phyloP scores from a whole-genome alignment of 2,888 invertebrate species.

The Alitta virens region DNA sequence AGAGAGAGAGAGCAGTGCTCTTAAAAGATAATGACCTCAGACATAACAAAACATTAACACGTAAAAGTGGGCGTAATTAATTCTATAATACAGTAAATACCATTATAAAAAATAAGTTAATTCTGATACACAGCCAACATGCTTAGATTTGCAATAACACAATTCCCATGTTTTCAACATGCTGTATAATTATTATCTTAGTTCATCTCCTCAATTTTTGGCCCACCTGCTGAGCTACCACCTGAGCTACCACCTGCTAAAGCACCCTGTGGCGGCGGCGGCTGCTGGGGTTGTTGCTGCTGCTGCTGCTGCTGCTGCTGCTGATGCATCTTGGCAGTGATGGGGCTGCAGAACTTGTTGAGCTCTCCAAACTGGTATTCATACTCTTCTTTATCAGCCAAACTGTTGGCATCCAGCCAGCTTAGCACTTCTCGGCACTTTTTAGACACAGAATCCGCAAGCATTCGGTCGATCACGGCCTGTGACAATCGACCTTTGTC shows the following conservation, averaged over 20 bases:
- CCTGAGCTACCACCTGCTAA: conserved; percentile 43
- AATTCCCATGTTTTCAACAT: too few species aligned
- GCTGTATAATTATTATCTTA: conserved; percentile 38
- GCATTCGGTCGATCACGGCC: conserved; percentile 76
- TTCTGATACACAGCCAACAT: too few species aligned
- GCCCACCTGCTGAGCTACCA: conserved; percentile 55
- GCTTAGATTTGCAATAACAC: too few species aligned
- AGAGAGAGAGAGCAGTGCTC: too few species aligned
- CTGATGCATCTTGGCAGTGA: conserved; percentile 65
- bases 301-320: not conserved
- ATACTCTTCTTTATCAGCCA: conserved; percentile 76
- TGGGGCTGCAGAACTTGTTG: conserved; percentile 73
- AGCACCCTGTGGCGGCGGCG: too few species aligned
- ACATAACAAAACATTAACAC: too few species aligned
- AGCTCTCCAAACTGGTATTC: conserved; percentile 74
- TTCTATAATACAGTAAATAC: too few species aligned
- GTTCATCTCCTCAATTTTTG: conserved; percentile 66
- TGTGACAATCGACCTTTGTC: conserved; percentile 76
- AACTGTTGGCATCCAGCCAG: conserved; percentile 78
- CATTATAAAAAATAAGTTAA: too few species aligned
- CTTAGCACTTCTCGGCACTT: conserved; percentile 65
- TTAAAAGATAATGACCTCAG: too few species aligned
- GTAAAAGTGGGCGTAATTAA: too few species aligned
- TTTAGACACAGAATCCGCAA: conserved; percentile 60
- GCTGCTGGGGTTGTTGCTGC: conserved; percentile 2